Base-by-base conservation (phyloP, 2,113 vertebrate genomes). In the Martes martes region DNA sequence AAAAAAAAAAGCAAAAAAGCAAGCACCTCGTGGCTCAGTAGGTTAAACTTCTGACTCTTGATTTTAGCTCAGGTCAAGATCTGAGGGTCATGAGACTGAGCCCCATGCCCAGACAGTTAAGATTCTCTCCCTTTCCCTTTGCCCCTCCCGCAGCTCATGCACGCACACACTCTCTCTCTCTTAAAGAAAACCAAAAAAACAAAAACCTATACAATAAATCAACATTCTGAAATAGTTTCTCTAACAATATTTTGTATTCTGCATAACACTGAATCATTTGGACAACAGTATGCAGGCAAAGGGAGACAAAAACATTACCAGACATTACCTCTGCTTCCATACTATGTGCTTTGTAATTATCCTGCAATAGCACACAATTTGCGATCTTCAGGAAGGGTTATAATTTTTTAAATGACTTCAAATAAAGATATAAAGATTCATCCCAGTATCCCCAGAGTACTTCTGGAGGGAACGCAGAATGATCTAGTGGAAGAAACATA, bases 261-360 rank as follows among this genome's bases (percentile, higher is more conserved):
- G 79, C 9, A 18, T 81, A 97, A 94, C 76, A 93, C 52, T 84
- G 42, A 97, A 88, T 91, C 88, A 91, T 74, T 92, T 96, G 84
- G 80, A 92, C 19, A 96, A 92, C 13, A 88, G 39, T 74, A 52
- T 26, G 4, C 55, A 94, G 63, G 92, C 80, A 93, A 88, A 95
- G 33, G 57, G 59, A 90, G 76, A 92, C 94, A 90, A 95, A 95
- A 94, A 96, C 96, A 97, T 63, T 89, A 81, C 67, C 89, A 95
- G 89, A 95, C 92, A 95, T 95, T 94, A 94, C 36, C 59, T 92
- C 86, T 90, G 47, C 45, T 96, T 96, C 52, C 55, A 94, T 57
- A 74, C 63, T 94, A 42, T 74, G 6, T 94, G 31, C 47, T 91
- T 85, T 89, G 79, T 42, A 96, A 94, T 97, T 96, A 97, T 42